These are phyloP conservation scores for Tetrao urogallus DNA, from an alignment of 2,113 vertebrate genomes.

Conservation along the genomic window DNA sequence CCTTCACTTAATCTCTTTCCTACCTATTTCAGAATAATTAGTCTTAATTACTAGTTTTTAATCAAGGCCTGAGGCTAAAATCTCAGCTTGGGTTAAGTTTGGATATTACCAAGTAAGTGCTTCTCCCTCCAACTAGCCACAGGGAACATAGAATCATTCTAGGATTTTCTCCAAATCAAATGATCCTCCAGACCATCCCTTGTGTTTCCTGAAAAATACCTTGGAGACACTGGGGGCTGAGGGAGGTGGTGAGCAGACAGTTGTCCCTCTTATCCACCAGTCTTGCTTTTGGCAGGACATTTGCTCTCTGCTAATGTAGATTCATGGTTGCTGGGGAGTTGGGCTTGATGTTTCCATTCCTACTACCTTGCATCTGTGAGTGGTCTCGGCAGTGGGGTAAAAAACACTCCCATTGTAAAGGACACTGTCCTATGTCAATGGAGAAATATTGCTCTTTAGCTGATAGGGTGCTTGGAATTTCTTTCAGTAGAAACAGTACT, in stretches of 20 bases:
- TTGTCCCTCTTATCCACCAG: not conserved
- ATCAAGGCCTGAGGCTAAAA: not conserved
- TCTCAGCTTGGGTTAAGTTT: not conserved
- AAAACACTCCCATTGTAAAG: not conserved
- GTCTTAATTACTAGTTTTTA: not conserved
- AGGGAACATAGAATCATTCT: not conserved
- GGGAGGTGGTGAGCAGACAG: not conserved
- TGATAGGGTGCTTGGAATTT: not conserved
- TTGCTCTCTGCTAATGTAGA: not conserved
- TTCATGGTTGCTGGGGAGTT: not conserved
- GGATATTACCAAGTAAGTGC: not conserved
- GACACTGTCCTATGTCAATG: not conserved
- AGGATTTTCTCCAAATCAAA: slow-evolving; percentile 11
- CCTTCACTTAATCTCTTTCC: not conserved
- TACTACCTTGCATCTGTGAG: not conserved
- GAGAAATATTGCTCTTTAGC: not conserved
- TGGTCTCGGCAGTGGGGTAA: not conserved
- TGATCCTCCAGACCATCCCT: not conserved
- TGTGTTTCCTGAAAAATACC: not conserved
- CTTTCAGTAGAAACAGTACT: not conserved
- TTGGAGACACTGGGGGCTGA: not conserved
- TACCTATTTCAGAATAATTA: not conserved
- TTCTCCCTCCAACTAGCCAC: not conserved
- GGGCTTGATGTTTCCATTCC: not conserved
- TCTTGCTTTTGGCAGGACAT: not conserved